Evolutionary conservation across 1,140 invertebrate species (phyloP), one percentile per base, ranked within the genome.

Genomic region (Drosophila ambigua): DNA sequence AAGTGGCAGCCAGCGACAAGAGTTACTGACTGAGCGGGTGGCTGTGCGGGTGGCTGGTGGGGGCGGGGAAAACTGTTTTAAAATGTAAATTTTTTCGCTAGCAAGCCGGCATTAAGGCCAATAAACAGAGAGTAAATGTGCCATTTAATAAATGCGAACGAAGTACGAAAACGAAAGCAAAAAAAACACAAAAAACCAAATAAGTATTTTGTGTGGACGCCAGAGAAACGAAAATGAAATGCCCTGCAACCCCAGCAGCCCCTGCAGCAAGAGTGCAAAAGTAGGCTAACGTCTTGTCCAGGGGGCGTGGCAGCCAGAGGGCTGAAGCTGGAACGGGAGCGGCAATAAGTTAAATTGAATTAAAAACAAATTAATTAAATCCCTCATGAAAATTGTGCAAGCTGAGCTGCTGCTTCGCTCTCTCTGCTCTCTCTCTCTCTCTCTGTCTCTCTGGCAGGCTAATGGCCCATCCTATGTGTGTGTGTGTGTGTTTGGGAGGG

Each of bases 311-410:
- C n/a, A 2, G 13, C n/a, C n/a, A n/a, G n/a, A n/a, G n/a, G n/a
- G 13, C n/a, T 46, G 46, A 20, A 31, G 52, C 41, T 4, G 49
- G 4, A 16, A 35, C 9, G 15, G 41, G 5, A 15, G 24, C 20
- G 20, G 20, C 20, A 88, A 83, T 89, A 83, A 84, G 65, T 88
- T 73, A 79, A 83, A 88, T 88, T 88, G 83, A 88, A 88, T 88
- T 88, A 88, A 88, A 88, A 88, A 88, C 84, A 88, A 88, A 88
- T 88, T 88, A 88, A 87, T 88, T 83, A 88, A 87, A 83, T 88
- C 78, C 65, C 49, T 71, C 74, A 72, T 88, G 79, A 72, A 85
- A 81, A 72, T 74, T 39, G 43, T 62, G 49, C 66, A 52, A 69
- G 61, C 45, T 54, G 20, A 20, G 20, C 23, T 4, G 23, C 23